A percentile compares a stretch with the other conserved stretches of the same genome.
phyloP scores from a whole-genome alignment of 2,797 vertebrate species.

The Thamnophis elegans region DNA sequence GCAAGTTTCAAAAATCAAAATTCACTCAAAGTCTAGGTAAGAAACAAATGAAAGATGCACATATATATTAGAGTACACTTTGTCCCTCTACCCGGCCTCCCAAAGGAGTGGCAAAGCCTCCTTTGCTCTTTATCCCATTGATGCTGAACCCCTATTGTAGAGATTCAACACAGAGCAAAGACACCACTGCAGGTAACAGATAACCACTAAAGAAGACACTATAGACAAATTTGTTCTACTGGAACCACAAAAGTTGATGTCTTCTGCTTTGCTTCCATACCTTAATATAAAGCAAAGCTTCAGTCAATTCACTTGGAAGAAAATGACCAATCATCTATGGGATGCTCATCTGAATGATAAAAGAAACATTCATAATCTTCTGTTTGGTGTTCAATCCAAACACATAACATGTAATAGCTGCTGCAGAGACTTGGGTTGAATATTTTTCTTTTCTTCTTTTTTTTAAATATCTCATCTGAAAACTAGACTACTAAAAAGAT shows the following conservation, averaged over 20 bases:
- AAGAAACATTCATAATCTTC: constrained; percentile 65
- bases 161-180: constrained; percentile 47
- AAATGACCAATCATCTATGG: constrained; percentile 63
- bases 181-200: constrained; percentile 42
- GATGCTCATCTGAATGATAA: constrained; percentile 68
- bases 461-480: constrained; percentile 73
- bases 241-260: constrained; percentile 60
- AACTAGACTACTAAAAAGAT: constrained; percentile 78
- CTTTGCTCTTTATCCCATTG: constrained; percentile 48
- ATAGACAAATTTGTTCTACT: constrained; percentile 53
- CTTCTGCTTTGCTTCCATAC: constrained; percentile 51
- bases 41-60: constrained; percentile 45
- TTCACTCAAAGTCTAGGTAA: constrained; percentile 35
- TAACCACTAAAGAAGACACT: constrained; percentile 57
- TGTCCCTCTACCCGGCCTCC: constrained; percentile 7
- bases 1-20: constrained; percentile 53
- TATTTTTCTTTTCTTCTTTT: constrained; percentile 61
- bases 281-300: constrained; percentile 60
- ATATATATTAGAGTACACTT: constrained; percentile 41
- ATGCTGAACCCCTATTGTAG: constrained; percentile 61
- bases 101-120: constrained; percentile 45
- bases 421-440: constrained; percentile 64
- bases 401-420: constrained; percentile 56
- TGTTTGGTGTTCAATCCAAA: constrained; percentile 59
- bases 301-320: constrained; percentile 63